Evolutionary conservation across 2,888 invertebrate species (phyloP), one percentile per base, ranked within the genome.

Genomic region (Lingula anatina): DNA sequence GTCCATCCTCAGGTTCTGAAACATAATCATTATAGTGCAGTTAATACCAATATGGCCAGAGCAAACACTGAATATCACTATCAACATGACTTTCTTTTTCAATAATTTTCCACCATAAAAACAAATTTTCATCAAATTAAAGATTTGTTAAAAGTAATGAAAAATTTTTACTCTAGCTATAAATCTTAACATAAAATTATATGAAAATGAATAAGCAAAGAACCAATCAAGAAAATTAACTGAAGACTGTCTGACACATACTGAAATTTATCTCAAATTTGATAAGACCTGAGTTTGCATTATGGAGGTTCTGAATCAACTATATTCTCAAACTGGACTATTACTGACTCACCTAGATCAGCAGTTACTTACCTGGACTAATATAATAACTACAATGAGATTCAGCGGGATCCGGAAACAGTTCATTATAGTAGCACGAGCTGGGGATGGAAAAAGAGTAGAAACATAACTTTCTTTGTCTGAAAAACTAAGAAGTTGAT

Each of bases 371-470:
- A 76, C 78, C 70, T 78, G 77, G 39, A 73, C 62, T 20, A 80
- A 66, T 42, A 80, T 79, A 36, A 71, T 53, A 39, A 80, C 73
- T 18, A 80, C 80, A 46, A 80, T 78, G 28, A 80, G 54, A 57
- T 80, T 80, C 35, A 80, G 66, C 28, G 80, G 80, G 53, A 80
- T 68, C 48, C 80, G 66, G 68, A 80, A 80, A 56, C 77, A 71
- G 56, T 80, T 81, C 77, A 80, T 78, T 9, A 78, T 75, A 24
- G 80, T 81, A 9, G 80, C 78, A 44, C 80, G 70, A 20, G 79
- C 77, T 77, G 66, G 43, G 70, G 66, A 24, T 44, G 23, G 49
- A 55, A 44, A 48, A 42, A 47, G n/a, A n/a, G n/a, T n/a, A 5
- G 20, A 53, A 47, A 18, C 21, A 40, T 5, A 20, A 46, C 21